Evolutionary conservation across 2,888 invertebrate species (phyloP), one percentile per base, ranked within the genome.

Genomic region (Cataglyphis albicans): DNA sequence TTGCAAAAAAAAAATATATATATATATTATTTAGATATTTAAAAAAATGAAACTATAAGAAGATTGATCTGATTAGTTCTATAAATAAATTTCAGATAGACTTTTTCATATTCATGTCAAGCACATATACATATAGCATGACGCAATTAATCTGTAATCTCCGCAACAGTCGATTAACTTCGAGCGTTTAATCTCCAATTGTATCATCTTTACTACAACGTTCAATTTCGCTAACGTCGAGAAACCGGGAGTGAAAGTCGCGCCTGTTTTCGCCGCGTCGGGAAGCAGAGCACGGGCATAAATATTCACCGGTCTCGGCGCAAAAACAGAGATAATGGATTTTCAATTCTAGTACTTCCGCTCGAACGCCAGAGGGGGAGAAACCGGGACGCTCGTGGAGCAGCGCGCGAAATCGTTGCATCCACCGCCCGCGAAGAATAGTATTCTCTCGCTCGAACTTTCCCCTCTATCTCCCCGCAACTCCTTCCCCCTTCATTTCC

Each of bases 401-500:
- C 52, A 32, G 44, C 78, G 35, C 44, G 32, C 32, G 32, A 44
- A 78, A 78, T 59, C 68, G 70, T 76, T 76, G 29, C 74, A 74
- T 67, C 38, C 67, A 55, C 68, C 29, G 32, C 12, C 29, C 29
- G 68, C 68, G n/a, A 59, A 21, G 9, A 35, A 5, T 68, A 35
- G 21, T 52, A 70, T 70, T 70, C 35, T 72, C 32, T 44, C 59
- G 59, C 44, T 74, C 72, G 21, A 44, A 61, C 82, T 72, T 78
- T 73, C 48, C 48, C 21, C 44, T 55, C 9, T 48, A 15, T 25
- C 29, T 18, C 10, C 59, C 9, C 32, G 29, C 65, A 55, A 63
- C 35, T 73, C 82, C 72, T 6, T 6, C 38, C 81, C 67, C 82
- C 64, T 89, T 84, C 81, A 81, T 89, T 87, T 88, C 85, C 85